phyloP scores from a whole-genome alignment of 2,797 vertebrate species.

The Pangasius sanitwongsei region DNA sequence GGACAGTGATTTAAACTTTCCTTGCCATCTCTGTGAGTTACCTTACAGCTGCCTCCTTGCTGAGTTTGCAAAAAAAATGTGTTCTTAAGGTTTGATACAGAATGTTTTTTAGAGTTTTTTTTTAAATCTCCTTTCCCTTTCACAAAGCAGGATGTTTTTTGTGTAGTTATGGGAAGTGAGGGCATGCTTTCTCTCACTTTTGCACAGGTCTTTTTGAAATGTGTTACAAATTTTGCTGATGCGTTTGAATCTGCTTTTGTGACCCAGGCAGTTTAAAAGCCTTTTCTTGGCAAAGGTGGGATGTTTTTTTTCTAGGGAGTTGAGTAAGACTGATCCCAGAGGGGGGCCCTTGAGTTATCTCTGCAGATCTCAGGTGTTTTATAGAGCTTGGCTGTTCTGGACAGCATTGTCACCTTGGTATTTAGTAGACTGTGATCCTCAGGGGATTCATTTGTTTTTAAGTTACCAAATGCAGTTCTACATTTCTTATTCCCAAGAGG shows the following conservation, averaged over 20 bases:
- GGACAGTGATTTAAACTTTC: background rate
- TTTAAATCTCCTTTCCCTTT: background rate
- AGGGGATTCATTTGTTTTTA: conserved; percentile 26
- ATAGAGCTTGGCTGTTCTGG: background rate
- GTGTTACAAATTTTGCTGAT: conserved; percentile 51
- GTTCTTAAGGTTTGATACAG: background rate
- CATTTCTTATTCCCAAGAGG: conserved; percentile 22
- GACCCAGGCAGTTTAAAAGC: conserved; percentile 30
- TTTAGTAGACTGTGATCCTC: conserved; percentile 28
- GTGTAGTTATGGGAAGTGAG: conserved; percentile 31
- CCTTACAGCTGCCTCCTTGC: background rate
- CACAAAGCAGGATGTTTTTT: conserved; percentile 38
- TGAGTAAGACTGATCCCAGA: background rate
- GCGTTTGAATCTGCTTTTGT: conserved; percentile 42
- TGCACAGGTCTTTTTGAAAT: conserved; percentile 41
- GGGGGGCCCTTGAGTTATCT: background rate
- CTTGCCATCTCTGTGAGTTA: background rate
- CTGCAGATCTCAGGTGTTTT: background rate
- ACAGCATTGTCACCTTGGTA: conserved; percentile 9
- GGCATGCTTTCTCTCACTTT: conserved; percentile 27
- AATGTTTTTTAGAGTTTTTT: background rate
- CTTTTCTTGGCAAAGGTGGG: background rate
- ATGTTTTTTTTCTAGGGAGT: background rate
- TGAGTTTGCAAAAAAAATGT: background rate
- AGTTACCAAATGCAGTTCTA: conserved; percentile 28